These are phyloP conservation scores for Villa cingulata DNA, from an alignment of 2,888 invertebrate genomes.

Conservation along the genomic window DNA sequence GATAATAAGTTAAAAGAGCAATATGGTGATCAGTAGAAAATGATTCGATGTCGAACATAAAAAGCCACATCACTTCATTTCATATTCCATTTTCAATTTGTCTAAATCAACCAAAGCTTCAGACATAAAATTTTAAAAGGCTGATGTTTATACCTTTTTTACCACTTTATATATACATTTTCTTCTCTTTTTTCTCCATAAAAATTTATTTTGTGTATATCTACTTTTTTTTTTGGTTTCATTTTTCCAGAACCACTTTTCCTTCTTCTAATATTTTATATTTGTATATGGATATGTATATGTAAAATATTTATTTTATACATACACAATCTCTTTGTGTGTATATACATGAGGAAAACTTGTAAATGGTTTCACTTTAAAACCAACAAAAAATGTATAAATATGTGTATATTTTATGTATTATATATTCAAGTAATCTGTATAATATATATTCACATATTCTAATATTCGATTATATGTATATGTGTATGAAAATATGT, in stretches of 20 bases:
- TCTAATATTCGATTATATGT: no score
- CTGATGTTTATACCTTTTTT: not conserved
- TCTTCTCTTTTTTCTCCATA: not conserved
- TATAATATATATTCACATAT: no score
- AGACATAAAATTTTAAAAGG: conserved; percentile 17
- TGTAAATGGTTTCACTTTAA: not conserved
- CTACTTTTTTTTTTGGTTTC: no score
- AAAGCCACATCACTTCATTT: conserved; percentile 10
- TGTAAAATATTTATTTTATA: no score
- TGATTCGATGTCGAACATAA: not conserved
- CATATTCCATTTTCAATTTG: conserved; percentile 18
- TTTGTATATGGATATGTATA: no score
- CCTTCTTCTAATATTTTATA: no score
- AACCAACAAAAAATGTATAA: not conserved
- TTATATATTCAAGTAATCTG: no score
- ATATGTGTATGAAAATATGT: no score
- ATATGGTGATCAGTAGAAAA: not conserved
- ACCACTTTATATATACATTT: not conserved
- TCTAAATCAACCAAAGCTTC: conserved; percentile 19
- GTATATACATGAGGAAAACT: not conserved
- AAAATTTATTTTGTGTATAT: no score
- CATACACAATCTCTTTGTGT: no score
- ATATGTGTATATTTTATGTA: not conserved
- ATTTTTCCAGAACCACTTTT: no score
- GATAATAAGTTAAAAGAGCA: not conserved